Conservation (phyloP, 2,797 vertebrate genomes). For the Prunella strophiata region DNA sequence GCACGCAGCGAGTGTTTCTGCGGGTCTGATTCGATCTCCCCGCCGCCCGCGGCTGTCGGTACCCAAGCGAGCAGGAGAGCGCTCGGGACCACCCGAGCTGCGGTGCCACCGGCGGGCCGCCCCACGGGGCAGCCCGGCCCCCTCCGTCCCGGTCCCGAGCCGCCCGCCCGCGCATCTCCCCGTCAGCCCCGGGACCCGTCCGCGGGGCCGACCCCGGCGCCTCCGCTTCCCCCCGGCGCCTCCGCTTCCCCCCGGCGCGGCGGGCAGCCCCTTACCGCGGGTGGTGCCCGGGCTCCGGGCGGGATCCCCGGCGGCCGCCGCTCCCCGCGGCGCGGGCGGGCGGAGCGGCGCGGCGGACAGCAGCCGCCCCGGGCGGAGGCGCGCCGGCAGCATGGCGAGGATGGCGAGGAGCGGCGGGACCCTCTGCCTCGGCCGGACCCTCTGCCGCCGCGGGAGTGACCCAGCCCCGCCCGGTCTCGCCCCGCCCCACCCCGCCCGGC, state of each 20-base stretch:
- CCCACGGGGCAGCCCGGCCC: not conserved
- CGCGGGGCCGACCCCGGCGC: too few relatives aligned
- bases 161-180: not conserved
- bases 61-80: not conserved
- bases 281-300: not conserved
- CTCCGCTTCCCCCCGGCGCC: too few relatives aligned
- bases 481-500: not conserved
- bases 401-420: not conserved
- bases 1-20: fast-evolving
- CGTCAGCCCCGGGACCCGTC: too few relatives aligned
- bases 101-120: not conserved
- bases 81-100: not conserved
- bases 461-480: fast-evolving
- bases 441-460: not conserved
- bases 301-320: not conserved
- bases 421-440: not conserved
- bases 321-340: not conserved
- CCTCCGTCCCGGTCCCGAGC: not conserved
- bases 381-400: slow-evolving; percentile 10
- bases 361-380: not conserved
- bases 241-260: not conserved
- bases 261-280: not conserved
- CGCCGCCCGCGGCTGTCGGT: not conserved
- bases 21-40: fast-evolving
- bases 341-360: not conserved